phyloP scores from a whole-genome alignment of 2,888 invertebrate genomes.

The Troglohyphantes excavatus region DNA sequence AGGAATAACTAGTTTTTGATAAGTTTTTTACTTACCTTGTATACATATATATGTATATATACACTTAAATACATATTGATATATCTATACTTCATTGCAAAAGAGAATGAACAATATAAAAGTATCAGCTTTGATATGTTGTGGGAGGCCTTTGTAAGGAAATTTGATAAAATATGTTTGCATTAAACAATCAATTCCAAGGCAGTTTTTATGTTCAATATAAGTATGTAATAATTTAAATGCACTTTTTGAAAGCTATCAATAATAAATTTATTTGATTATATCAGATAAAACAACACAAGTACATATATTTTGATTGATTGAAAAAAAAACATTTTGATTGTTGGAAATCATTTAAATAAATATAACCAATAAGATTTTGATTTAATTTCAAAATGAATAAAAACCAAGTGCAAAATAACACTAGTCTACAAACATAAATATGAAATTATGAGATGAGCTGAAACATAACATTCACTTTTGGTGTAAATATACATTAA shows the following conservation, averaged over 20 bases:
- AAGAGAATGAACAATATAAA: conserved; percentile 41
- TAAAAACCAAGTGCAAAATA: conserved; percentile 32
- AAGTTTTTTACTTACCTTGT: background rate
- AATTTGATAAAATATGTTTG: conserved; percentile 7
- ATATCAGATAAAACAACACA: conserved; percentile 28
- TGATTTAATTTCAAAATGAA: conserved; percentile 26
- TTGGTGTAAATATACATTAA: conserved; percentile 30
- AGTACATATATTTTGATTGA: conserved; percentile 35
- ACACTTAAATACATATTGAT: conserved; percentile 23
- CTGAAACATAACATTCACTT: conserved; percentile 22
- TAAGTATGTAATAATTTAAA: conserved; percentile 26
- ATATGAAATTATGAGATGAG: conserved; percentile 16
- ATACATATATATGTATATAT: background rate
- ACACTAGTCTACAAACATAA: conserved; percentile 23
- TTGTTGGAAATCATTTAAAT: conserved; percentile 17
- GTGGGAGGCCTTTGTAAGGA: background rate
- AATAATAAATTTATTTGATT: background rate
- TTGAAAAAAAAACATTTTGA: conserved; percentile 41
- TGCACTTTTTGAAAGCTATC: background rate
- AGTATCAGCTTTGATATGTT: conserved; percentile 47
- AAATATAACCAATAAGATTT: conserved; percentile 34
- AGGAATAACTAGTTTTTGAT: background rate
- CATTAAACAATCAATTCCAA: background rate
- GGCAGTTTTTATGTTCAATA: background rate
- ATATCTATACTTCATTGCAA: conserved; percentile 12